Evolutionary conservation across 2,888 invertebrate species (phyloP).

Genomic region (Dorcus parallelipipedus): DNA sequence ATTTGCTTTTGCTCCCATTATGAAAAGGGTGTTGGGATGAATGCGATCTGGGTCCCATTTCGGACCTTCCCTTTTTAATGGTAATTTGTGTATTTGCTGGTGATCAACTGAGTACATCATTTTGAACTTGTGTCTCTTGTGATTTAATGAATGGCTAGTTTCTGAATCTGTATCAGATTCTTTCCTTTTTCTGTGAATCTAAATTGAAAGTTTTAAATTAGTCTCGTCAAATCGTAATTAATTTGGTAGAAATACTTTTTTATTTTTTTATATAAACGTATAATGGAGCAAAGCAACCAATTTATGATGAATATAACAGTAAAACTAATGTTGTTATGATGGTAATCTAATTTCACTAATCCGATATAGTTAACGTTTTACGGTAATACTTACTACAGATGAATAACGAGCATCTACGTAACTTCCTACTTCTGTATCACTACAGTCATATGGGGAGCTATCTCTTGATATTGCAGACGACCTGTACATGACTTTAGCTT

Average conservation of each 20-base stretch:
- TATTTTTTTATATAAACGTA: too few species aligned
- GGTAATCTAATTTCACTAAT: too few species aligned
- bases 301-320: too few species aligned
- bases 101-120: conserved; percentile 45
- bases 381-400: conserved; percentile 2
- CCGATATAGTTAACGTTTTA: background rate
- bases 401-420: conserved; percentile 32
- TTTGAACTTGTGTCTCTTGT: conserved; percentile 41
- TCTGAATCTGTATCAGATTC: conserved; percentile 67
- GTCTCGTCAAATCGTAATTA: background rate
- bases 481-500: conserved; percentile 69
- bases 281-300: too few species aligned
- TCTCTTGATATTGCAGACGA: conserved; percentile 51
- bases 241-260: too few species aligned
- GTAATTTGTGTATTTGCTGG: conserved; percentile 51
- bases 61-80: conserved; percentile 53
- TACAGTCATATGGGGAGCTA: conserved; percentile 54
- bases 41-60: conserved; percentile 75
- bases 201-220: background rate
- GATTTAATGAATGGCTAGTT: conserved; percentile 36
- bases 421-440: conserved; percentile 55
- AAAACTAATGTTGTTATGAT: too few species aligned
- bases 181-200: conserved; percentile 58
- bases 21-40: conserved; percentile 69
- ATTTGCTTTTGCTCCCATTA: conserved; percentile 76